Conservation (phyloP, 2,888 invertebrate species). For the Andrena camellia region DNA sequence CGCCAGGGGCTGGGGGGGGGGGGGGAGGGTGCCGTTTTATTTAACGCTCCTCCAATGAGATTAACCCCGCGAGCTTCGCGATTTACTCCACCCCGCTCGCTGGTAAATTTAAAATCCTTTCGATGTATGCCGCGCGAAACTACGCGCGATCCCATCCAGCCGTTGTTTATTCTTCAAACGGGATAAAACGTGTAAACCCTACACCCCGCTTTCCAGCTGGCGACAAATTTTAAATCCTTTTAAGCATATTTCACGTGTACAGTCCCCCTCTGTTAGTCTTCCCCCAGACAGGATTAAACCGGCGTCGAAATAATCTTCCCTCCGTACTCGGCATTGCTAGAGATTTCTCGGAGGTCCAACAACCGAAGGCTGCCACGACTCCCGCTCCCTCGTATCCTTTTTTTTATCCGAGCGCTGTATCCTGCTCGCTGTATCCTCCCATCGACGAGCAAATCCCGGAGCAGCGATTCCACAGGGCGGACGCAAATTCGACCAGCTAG, state of each 20-base stretch:
- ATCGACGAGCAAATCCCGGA: constrained; percentile 2
- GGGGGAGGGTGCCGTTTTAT: constrained; percentile 15
- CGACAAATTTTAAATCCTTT: constrained; percentile 21
- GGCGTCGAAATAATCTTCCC: not conserved
- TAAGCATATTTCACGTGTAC: constrained; percentile 5
- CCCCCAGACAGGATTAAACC: not conserved
- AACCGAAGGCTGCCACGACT: not conserved
- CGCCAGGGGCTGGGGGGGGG: no score
- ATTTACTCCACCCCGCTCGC: constrained; percentile 2
- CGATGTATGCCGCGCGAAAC: constrained; percentile 35
- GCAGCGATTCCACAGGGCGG: constrained; percentile 35
- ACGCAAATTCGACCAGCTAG: constrained; percentile 50
- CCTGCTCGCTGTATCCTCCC: constrained; percentile 4
- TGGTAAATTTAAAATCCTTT: constrained; percentile 49
- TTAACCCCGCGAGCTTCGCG: constrained; percentile 27
- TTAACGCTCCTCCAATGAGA: constrained; percentile 34
- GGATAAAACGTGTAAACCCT: constrained; percentile 33
- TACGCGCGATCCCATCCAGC: constrained; percentile 15
- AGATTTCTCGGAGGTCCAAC: not conserved
- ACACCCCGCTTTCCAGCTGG: not conserved
- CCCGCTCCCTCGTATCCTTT: not conserved
- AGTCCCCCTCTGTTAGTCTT: not conserved
- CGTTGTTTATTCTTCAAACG: constrained; percentile 33
- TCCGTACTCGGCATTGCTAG: no score
- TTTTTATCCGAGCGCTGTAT: not conserved